Conservation (phyloP, 2,888 invertebrate species). For the Ganaspis brasiliensis region DNA sequence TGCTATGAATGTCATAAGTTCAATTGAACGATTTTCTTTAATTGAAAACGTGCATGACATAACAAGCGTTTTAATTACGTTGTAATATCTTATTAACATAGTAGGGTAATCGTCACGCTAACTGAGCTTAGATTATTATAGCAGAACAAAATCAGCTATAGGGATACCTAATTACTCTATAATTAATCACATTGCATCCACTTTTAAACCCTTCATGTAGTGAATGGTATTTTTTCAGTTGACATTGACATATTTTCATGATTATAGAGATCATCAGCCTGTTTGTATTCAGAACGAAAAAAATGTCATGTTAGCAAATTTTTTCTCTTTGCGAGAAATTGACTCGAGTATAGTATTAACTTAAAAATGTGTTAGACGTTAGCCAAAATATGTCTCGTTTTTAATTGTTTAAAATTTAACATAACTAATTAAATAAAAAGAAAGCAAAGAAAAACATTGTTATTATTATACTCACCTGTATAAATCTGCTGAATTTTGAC, state of each 20-base stretch:
- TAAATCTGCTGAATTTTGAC: no score
- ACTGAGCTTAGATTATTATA: slow-evolving; percentile 57
- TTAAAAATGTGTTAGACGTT: no score
- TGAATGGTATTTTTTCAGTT: neutral
- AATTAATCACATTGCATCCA: neutral
- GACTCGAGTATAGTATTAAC: no score
- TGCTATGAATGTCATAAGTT: neutral
- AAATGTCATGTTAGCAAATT: no score
- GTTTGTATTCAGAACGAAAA: no score
- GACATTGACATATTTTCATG: slow-evolving; percentile 2
- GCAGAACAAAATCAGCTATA: slow-evolving; percentile 22
- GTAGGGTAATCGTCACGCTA: slow-evolving; percentile 60
- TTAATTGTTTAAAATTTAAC: no score
- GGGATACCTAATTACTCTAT: neutral
- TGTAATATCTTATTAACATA: slow-evolving; percentile 51
- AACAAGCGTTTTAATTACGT: slow-evolving; percentile 31
- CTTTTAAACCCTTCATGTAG: neutral
- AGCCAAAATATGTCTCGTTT: no score
- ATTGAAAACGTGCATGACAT: slow-evolving; percentile 29
- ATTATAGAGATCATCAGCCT: neutral
- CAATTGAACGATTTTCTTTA: slow-evolving; percentile 19
- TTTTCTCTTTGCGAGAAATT: no score
- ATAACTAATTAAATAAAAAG: no score
- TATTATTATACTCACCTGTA: no score
- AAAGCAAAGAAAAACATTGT: no score